Conservation (phyloP, 2,113 vertebrate species). For the Mola mola region DNA sequence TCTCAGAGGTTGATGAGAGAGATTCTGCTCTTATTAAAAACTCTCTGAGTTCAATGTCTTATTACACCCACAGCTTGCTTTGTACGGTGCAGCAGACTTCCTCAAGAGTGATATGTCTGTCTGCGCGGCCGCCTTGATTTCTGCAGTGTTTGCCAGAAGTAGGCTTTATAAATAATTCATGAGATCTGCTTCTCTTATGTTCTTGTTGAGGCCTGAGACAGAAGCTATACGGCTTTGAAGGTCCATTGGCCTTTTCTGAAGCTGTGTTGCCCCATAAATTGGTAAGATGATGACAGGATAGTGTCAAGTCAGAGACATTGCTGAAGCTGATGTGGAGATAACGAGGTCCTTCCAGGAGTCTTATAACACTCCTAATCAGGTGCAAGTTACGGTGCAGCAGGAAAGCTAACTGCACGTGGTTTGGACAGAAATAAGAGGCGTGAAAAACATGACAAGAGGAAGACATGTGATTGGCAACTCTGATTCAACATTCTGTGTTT, state of each 20-base stretch:
- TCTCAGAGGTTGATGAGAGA: conserved; percentile 2
- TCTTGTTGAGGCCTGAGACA: conserved; percentile 11
- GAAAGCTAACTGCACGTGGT: conserved; percentile 27
- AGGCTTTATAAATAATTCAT: conserved; percentile 40
- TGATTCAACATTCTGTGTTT: conserved; percentile 18
- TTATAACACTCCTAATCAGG: conserved; percentile 55
- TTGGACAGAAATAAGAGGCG: conserved; percentile 29
- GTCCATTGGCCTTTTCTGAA: conserved; percentile 28
- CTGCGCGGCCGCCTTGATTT: conserved; percentile 4
- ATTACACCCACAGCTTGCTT: conserved; percentile 37
- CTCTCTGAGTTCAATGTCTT: conserved; percentile 21
- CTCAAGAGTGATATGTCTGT: conserved; percentile 8
- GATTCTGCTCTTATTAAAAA: conserved; percentile 27
- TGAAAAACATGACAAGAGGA: conserved; percentile 9
- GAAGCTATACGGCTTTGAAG: background rate
- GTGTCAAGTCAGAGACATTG: conserved; percentile 24
- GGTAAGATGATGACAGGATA: conserved; percentile 32
- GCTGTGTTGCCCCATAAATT: conserved; percentile 40
- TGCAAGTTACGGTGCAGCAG: conserved; percentile 41
- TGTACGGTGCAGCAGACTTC: conserved; percentile 6
- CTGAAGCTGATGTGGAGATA: conserved; percentile 58
- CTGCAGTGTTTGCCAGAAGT: conserved; percentile 12
- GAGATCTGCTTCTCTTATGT: conserved; percentile 16
- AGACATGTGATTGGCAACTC: conserved; percentile 42
- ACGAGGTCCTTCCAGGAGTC: conserved; percentile 45